Evolutionary conservation across 2,113 vertebrate genomes (phyloP).

Genomic region (Aspiorhynchus laticeps): DNA sequence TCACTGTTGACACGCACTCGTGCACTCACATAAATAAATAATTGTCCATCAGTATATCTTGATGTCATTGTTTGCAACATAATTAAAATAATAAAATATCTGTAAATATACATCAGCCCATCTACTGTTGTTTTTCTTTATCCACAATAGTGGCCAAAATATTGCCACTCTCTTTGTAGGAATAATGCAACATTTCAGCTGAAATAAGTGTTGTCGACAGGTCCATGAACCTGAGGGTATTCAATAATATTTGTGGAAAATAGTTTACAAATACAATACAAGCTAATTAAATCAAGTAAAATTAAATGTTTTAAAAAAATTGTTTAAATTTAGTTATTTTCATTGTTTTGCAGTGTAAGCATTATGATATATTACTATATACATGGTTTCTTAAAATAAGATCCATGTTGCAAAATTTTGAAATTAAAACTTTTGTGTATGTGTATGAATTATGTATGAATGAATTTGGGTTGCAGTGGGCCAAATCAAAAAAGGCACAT

Average conservation of each 20-base stretch:
- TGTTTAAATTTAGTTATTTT: background rate
- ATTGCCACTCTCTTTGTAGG: background rate
- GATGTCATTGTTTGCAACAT: conserved; percentile 83
- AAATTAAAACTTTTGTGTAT: too few species aligned
- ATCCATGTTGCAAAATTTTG: background rate
- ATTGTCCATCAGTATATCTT: conserved; percentile 82
- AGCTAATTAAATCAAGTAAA: too few species aligned
- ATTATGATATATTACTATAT: background rate
- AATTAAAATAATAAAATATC: conserved; percentile 76
- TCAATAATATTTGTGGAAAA: background rate
- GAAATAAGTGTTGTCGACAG: background rate
- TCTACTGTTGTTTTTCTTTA: conserved; percentile 33
- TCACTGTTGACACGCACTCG: conserved; percentile 71
- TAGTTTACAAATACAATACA: background rate
- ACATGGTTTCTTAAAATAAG: background rate
- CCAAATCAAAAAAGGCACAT: background rate
- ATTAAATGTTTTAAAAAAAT: too few species aligned
- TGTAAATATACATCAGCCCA: conserved; percentile 73
- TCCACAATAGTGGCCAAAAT: background rate
- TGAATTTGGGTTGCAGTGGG: background rate
- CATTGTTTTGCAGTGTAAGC: background rate
- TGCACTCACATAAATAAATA: conserved; percentile 74
- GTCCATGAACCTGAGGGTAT: background rate
- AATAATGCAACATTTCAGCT: background rate
- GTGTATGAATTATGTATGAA: background rate